Evolutionary conservation across 30 jellyfish, hydroid and myxozoan genomes (phyloP).

Genomic region (Aurelia sp.): DNA sequence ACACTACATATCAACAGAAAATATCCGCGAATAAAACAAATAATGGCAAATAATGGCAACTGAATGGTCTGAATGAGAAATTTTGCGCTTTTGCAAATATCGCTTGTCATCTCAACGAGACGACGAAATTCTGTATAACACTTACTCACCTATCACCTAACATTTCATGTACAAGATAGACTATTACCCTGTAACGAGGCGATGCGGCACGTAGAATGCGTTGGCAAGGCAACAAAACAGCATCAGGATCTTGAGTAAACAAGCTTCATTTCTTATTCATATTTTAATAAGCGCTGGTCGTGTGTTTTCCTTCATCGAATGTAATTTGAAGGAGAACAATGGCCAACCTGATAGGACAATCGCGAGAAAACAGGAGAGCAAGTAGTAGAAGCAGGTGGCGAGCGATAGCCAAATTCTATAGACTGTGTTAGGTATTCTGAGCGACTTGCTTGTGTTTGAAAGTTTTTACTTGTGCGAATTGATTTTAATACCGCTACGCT

Average conservation of each 20-base stretch:
- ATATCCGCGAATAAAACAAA: too few species aligned
- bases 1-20: too few species aligned
- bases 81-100: too few species aligned
- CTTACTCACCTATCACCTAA: too few species aligned
- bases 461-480: constrained; percentile 5
- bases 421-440: constrained; percentile 19
- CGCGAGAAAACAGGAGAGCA: constrained; percentile 57
- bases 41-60: too few species aligned
- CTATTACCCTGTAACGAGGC: too few species aligned
- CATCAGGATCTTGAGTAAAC: constrained; percentile 62
- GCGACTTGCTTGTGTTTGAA: constrained; percentile 7
- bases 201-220: not conserved
- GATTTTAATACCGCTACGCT: not conserved
- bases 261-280: constrained; percentile 64
- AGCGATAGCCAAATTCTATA: constrained; percentile 12
- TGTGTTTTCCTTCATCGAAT: constrained; percentile 60
- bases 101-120: too few species aligned
- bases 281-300: constrained; percentile 62
- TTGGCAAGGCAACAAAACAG: constrained; percentile 68
- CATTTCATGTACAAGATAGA: too few species aligned
- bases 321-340: constrained; percentile 69
- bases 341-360: constrained; percentile 68
- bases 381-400: constrained; percentile 64
- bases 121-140: too few species aligned
- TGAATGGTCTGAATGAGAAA: too few species aligned